Base-by-base conservation (phyloP, 2,113 vertebrate genomes). In the Brachirus orientalis region DNA sequence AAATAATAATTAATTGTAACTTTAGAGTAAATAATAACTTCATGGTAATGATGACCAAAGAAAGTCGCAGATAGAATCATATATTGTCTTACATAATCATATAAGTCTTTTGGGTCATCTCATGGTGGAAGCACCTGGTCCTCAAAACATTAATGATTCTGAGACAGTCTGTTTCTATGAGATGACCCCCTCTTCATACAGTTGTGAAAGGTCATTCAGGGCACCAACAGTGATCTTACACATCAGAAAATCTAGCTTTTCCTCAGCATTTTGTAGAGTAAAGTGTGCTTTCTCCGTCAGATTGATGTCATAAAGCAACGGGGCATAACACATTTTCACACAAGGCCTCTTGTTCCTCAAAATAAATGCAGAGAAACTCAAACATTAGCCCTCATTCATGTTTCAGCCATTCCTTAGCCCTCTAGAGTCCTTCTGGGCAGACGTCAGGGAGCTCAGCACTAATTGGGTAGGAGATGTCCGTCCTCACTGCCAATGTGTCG, bases 401-500 rank as follows among this genome's bases (percentile, higher is more conserved):
- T 57, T 59, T 37, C 18, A 50, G 72, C 43, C 52, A 50, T 40
- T 56, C 40, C 44, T 46, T 55, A 13, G 33, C 33, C 59, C 62
- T 38, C 58, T 43, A 8, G 37, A 22, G 40, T 69, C 50, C 45
- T 9, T 33, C 10, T 33, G 50, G 36, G 51, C 41, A 72, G 69
- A 72, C 45, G 52, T 64, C 57, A 43, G 75, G 52, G 69, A 65
- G 20, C 54, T 65, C 50, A 1, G 36, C 4, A 52, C 48, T 77
- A 80, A 87, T 74, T 63, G 52, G 83, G 65, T 80, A 82, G 79
- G 73, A 84, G 72, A 74, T 50, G 56, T 88, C 85, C 43, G 13
- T 80, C 83, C 55, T 80, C 79, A 64, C 82, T n/a, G 48, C 47
- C 36, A 54, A 89, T 75, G 86, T 79, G 82, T 82, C 7, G 40